phyloP scores from a whole-genome alignment of 2,113 vertebrate genomes.

The Hymenochirus boettgeri region DNA sequence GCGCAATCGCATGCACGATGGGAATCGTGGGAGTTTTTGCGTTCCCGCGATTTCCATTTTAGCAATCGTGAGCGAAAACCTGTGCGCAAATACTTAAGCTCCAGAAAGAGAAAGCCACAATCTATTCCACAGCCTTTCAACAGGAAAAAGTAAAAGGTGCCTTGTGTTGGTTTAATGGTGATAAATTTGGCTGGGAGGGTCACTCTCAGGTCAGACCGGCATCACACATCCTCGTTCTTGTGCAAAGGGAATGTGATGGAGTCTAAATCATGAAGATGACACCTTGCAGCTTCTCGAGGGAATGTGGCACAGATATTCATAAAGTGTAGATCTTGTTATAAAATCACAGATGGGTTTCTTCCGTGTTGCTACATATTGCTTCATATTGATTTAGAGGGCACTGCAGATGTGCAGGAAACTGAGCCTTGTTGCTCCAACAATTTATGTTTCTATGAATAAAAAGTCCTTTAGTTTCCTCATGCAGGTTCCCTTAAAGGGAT shows the following conservation, averaged over 20 bases:
- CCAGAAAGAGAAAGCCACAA: conserved; percentile 3
- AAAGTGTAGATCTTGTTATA: too few relatives aligned
- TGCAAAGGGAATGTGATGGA: conserved; percentile 30
- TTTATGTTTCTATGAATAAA: conserved; percentile 14
- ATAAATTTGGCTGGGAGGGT: conserved; percentile 18
- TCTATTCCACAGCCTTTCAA: not conserved
- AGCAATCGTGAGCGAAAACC: too few relatives aligned
- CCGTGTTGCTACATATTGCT: conserved; percentile 26
- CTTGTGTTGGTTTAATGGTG: conserved; percentile 20
- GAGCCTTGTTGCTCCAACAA: conserved; percentile 19
- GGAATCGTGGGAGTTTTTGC: too few relatives aligned
- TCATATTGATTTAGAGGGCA: conserved; percentile 24
- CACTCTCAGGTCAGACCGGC: conserved; percentile 12
- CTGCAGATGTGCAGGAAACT: conserved; percentile 3
- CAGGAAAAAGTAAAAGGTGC: conserved; percentile 13
- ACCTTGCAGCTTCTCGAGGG: conserved; percentile 34
- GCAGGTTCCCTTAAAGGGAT: too few relatives aligned
- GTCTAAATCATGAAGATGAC: conserved; percentile 7
- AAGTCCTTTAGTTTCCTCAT: too few relatives aligned
- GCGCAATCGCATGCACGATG: too few relatives aligned
- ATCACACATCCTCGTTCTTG: conserved; percentile 10
- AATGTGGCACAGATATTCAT: conserved; percentile 11
- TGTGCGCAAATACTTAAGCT: too few relatives aligned
- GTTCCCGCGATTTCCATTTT: too few relatives aligned
- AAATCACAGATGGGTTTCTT: conserved; percentile 35